Conservation (phyloP, 2,888 invertebrate species). For the Amphipyra berbera region DNA sequence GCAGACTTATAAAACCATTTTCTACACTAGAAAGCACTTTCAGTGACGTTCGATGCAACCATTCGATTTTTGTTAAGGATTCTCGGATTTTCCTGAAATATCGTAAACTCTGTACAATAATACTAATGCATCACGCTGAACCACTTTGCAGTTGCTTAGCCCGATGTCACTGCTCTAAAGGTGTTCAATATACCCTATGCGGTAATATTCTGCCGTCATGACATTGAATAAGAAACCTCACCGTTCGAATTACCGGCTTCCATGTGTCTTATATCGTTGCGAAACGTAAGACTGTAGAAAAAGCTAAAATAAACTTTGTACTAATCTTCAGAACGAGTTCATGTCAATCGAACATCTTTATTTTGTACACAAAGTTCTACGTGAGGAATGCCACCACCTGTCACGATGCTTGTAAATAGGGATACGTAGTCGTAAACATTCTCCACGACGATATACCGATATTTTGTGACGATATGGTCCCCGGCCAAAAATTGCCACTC, state of each 20-base stretch:
- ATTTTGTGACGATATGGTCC: conserved; percentile 36
- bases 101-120: not conserved
- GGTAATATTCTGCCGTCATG: conserved; percentile 31
- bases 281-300: not conserved
- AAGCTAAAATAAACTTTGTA: not conserved
- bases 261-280: conserved; percentile 1
- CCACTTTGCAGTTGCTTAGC: conserved; percentile 19
- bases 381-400: conserved; percentile 17
- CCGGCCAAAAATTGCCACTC: conserved; percentile 28
- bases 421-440: conserved; percentile 29
- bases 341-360: conserved; percentile 27
- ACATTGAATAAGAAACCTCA: conserved; percentile 39
- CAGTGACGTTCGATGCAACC: too few relatives aligned
- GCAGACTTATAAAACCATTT: not conserved
- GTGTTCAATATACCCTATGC: conserved; percentile 35
- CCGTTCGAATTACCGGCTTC: conserved; percentile 13
- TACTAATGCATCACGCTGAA: conserved; percentile 27
- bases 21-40: too few relatives aligned
- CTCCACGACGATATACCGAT: conserved; percentile 24
- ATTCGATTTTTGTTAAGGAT: too few relatives aligned
- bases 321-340: conserved; percentile 8
- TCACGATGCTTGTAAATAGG: conserved; percentile 27
- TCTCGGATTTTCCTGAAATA: not conserved
- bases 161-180: conserved; percentile 45
- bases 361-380: conserved; percentile 25